Evolutionary conservation across 2,113 vertebrate genomes (phyloP).

Genomic region (Hippocampus comes): DNA sequence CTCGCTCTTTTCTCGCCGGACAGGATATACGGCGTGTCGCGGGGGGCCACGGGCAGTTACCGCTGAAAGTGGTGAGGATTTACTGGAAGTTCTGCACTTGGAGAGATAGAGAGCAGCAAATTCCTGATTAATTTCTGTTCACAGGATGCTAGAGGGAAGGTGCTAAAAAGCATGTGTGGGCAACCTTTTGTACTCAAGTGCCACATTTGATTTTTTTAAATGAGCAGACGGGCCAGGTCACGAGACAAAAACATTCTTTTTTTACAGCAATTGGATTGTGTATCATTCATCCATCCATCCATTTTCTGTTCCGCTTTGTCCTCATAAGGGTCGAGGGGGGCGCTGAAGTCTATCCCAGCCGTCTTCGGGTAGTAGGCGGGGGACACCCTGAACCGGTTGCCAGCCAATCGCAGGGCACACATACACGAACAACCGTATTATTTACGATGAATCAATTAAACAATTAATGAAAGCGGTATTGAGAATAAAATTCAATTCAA

Average conservation of each 20-base stretch:
- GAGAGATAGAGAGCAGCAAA: conserved; percentile 51
- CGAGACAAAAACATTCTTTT: too few species aligned
- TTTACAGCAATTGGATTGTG: too few species aligned
- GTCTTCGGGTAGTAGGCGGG: too few species aligned
- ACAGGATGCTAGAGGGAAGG: conserved; percentile 23
- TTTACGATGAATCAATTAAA: too few species aligned
- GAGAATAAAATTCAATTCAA: not conserved
- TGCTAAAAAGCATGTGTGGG: not conserved
- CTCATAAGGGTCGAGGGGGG: too few species aligned
- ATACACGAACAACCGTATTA: too few species aligned
- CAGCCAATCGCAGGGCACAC: too few species aligned
- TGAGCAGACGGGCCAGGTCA: not conserved
- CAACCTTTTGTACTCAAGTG: not conserved
- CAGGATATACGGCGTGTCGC: conserved; percentile 55
- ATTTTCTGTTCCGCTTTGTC: too few species aligned
- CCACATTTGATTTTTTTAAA: not conserved
- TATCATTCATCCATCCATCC: too few species aligned
- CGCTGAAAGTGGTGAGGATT: conserved; percentile 51
- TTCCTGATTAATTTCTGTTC: conserved; percentile 37
- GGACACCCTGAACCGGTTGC: too few species aligned
- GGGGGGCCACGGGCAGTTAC: conserved; percentile 46
- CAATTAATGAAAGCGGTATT: not conserved
- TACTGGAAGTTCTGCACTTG: conserved; percentile 56
- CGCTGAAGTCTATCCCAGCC: too few species aligned
- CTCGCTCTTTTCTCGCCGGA: conserved; percentile 19